A percentile compares a stretch with the other conserved stretches of the same genome.
phyloP scores from a whole-genome alignment of 2,888 invertebrate species.

The Pyrgus malvae region DNA sequence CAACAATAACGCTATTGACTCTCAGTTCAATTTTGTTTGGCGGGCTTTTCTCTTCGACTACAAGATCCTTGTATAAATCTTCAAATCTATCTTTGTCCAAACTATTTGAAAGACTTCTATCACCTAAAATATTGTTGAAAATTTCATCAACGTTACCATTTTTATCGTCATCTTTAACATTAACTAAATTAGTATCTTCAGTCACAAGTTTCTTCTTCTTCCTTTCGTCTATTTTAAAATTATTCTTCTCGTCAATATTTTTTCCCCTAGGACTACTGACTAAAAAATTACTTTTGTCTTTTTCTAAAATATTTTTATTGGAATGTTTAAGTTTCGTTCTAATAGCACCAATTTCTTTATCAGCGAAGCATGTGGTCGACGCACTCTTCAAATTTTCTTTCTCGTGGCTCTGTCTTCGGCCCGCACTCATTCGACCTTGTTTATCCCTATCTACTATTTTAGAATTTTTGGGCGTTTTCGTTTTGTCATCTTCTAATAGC shows the following conservation, averaged over 20 bases:
- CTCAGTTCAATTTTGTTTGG: slow-evolving; percentile 44
- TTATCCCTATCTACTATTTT: slow-evolving; percentile 74
- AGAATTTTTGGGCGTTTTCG: slow-evolving; percentile 56
- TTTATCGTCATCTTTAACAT: slow-evolving; percentile 40
- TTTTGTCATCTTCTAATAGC: slow-evolving; percentile 63
- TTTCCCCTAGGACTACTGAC: slow-evolving; percentile 66
- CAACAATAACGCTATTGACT: slow-evolving; percentile 45
- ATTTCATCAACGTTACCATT: slow-evolving; percentile 60
- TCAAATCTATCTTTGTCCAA: slow-evolving; percentile 64
- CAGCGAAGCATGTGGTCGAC: slow-evolving; percentile 50
- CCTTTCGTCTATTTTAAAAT: slow-evolving; percentile 51
- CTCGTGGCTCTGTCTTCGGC: slow-evolving; percentile 60
- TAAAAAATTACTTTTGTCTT: slow-evolving; percentile 73
- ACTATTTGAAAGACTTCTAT: slow-evolving; percentile 53
- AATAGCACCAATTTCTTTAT: slow-evolving; percentile 77
- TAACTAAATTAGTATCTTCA: slow-evolving; percentile 51
- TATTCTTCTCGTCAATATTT: slow-evolving; percentile 55
- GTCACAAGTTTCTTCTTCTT: slow-evolving; percentile 45
- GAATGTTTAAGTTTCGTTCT: slow-evolving; percentile 78
- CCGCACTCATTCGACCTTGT: slow-evolving; percentile 42
- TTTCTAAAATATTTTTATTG: slow-evolving; percentile 74
- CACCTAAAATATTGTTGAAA: slow-evolving; percentile 63
- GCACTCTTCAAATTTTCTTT: slow-evolving; percentile 64
- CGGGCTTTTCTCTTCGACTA: slow-evolving; percentile 44
- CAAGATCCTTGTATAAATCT: slow-evolving; percentile 66